phyloP scores from a whole-genome alignment of 1,140 invertebrate genomes.

The Mya arenaria region DNA sequence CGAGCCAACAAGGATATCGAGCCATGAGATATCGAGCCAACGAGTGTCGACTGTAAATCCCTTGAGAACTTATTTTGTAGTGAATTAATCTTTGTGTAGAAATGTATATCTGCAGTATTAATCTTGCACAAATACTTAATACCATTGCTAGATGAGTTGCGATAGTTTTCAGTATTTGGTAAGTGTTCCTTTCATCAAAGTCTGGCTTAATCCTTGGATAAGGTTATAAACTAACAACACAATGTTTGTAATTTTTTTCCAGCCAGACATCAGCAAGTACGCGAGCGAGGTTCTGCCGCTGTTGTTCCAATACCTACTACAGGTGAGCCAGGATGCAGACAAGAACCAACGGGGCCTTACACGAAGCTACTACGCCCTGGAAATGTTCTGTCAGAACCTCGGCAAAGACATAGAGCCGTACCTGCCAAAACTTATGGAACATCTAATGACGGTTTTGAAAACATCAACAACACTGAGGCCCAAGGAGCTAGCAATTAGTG shows the following conservation, averaged over 20 bases:
- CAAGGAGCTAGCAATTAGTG: slow-evolving; percentile 86
- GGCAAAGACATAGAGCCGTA: slow-evolving; percentile 87
- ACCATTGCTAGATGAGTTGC: too few relatives aligned
- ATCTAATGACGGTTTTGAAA: slow-evolving; percentile 85
- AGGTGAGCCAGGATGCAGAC: slow-evolving; percentile 81
- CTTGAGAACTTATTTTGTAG: too few relatives aligned
- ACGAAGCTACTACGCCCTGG: slow-evolving; percentile 91
- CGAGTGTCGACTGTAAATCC: too few relatives aligned
- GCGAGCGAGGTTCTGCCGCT: slow-evolving; percentile 88
- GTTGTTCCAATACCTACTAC: slow-evolving; percentile 87
- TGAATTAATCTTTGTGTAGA: too few relatives aligned
- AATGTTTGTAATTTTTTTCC: too few relatives aligned
- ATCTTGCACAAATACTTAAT: neutral
- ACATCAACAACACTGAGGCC: slow-evolving; percentile 83
- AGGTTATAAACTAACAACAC: too few relatives aligned
- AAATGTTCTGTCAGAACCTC: slow-evolving; percentile 91
- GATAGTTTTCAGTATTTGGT: too few relatives aligned
- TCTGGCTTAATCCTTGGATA: too few relatives aligned
- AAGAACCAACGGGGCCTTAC: slow-evolving; percentile 85
- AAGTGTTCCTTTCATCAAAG: too few relatives aligned
- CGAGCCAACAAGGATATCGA: too few relatives aligned
- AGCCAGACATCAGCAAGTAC: slow-evolving; percentile 88
- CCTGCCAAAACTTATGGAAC: slow-evolving; percentile 88
- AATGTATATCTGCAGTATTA: neutral
- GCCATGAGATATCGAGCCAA: too few relatives aligned